Evolutionary conservation across 2,888 invertebrate genomes (phyloP), one percentile per base, ranked within the genome.

Genomic region (Epistrophe grossulariae): DNA sequence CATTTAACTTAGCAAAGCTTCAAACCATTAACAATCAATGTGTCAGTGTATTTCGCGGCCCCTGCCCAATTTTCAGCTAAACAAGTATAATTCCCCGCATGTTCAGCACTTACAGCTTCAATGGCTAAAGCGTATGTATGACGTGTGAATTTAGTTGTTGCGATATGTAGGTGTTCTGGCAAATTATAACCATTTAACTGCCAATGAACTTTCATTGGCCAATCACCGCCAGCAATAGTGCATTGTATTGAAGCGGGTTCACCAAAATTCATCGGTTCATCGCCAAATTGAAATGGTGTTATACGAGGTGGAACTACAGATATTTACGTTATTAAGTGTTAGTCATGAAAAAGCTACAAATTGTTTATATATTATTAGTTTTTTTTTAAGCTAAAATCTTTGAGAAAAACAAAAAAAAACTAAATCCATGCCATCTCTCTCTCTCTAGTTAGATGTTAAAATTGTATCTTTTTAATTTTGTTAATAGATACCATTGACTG

Each of bases 231-330:
- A 35, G 92, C 89, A 45, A 93, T 92, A 35, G 93, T 92, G 89
- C 94, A 94, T 80, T 95, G 94, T 64, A 96, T 94, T 76, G 96
- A 96, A 64, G 89, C 95, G 83, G 95, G 94, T 90, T 96, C 96
- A 8, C 96, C 96, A 84, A 96, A 95, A 91, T 96, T 96, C 87
- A 96, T 94, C 78, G 95, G 94, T 90, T 96, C 95, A 74, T 96
- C 96, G 89, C 96, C 96, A 91, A 97, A 96, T 89, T 94, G 94
- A 92, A 96, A 95, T 76, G 96, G 96, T 90, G 95, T 95, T 92
- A 96, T 96, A 94, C 95, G 95, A 89, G 96, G 96, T 90, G 94
- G 93, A 92, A 96, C 95, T 95, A 91, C 3, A 24, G 93, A 91
- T 55, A 2, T 45, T 40, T 55, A 52, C 24, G 17, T 11, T 10